Conservation (phyloP, 2,888 invertebrate species). For the Byasa hedistus region DNA sequence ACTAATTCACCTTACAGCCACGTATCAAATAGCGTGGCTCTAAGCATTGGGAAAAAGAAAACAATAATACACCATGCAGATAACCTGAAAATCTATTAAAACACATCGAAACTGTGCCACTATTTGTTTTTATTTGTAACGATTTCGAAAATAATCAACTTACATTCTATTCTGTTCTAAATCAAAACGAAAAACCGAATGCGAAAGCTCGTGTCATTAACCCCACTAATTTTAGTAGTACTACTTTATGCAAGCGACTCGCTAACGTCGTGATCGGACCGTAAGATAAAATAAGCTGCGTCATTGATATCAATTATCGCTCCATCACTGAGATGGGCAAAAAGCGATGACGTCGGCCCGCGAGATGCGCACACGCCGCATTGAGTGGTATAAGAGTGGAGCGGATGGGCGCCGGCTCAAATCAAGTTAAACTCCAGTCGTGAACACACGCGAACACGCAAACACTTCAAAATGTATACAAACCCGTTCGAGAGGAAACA, state of each 20-base stretch:
- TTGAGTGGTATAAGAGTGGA: conserved; percentile 52
- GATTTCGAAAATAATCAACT: background rate
- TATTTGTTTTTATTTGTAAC: background rate
- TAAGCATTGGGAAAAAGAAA: too few species aligned
- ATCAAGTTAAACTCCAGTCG: conserved; percentile 43
- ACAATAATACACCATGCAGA: too few species aligned
- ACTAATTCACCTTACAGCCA: background rate
- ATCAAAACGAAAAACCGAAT: background rate
- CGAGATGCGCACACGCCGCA: conserved; percentile 52
- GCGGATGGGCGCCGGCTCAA: conserved; percentile 38
- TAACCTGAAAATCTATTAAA: background rate
- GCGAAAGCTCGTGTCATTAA: conserved; percentile 25
- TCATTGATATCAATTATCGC: conserved; percentile 26
- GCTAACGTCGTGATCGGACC: conserved; percentile 1
- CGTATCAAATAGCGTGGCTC: too few species aligned
- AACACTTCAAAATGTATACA: conserved; percentile 78
- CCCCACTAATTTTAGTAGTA: background rate
- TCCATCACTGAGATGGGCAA: conserved; percentile 28
- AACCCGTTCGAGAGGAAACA: conserved; percentile 86
- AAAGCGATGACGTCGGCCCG: conserved; percentile 41
- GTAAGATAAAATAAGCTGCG: conserved; percentile 16
- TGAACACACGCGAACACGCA: conserved; percentile 45
- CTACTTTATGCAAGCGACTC: background rate
- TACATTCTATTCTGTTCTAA: conserved; percentile 12
- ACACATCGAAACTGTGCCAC: background rate